Evolutionary conservation across 2,113 vertebrate species (phyloP), one percentile per base, ranked within the genome.

Genomic region (Mesembrinibis cayennensis): DNA sequence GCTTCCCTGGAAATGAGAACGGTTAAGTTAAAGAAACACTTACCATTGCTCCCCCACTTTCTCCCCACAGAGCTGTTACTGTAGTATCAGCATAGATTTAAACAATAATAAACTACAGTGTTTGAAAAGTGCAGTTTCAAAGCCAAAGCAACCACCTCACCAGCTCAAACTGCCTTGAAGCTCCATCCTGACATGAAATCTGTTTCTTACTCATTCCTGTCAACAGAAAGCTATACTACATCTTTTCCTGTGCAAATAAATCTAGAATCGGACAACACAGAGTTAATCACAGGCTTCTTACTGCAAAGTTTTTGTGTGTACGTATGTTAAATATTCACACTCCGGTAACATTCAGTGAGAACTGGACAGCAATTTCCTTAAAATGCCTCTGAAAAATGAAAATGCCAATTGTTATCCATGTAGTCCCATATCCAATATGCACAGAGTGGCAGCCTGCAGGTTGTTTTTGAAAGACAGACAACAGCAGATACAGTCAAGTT

Each of bases 1-100:
- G 45, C 98, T 99, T 69, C 99, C 99, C 99, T 99, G 83, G 42
- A 86, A 98, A 72, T 25, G 12, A 74, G 45, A 89, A 70, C 2
- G 3, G 23, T 11, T 10, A 3, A 12, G 38, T 85, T 82, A 87
- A 32, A 74, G n/a, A 49, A 25, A 81, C 58, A 67, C 32, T 42
- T 23, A 21, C 8, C 36, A 11, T 6, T 58, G 44, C 70, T 83
- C 66, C 69, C 27, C 22, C 2, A 4, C n/a, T 32, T 66, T 27
- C n/a, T 63, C n/a, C 74, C 15, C 72, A 18, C 67, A 63, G 42
- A 85, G 19, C 32, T 78, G 63, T 13, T 59, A 30, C n/a, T 27
- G 23, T 29, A 45, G 5, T 4, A 66, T 13, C 71, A 56, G 80
- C n/a, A 69, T 4, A 82, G 21, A 80, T 17, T 42, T 50, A 25